A percentile compares a stretch with the other conserved stretches of the same genome.
phyloP scores from a whole-genome alignment of 1,140 invertebrate genomes.

The Ctenoplectra terminalis region DNA sequence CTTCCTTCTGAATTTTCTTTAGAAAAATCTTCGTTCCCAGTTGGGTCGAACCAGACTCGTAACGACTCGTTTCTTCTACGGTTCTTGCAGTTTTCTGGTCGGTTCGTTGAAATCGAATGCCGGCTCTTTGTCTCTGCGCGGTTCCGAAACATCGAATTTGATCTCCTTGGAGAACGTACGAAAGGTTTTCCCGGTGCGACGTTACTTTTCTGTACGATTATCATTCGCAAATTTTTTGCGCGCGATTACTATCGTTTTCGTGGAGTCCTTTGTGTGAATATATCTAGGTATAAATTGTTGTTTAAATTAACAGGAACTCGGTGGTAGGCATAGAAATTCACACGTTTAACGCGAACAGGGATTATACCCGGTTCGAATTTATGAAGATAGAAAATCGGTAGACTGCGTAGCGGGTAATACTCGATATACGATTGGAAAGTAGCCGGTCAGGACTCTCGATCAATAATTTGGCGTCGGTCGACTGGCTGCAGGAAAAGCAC shows the following conservation, averaged over 20 bases:
- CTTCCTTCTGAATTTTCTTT: no score
- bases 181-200: background rate
- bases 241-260: no score
- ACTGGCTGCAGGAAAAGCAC: background rate
- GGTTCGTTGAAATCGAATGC: background rate
- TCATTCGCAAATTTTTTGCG: background rate
- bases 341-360: background rate
- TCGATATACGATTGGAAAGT: background rate
- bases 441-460: background rate
- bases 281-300: background rate
- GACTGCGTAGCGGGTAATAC: background rate
- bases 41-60: background rate
- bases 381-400: slow-evolving; percentile 14
- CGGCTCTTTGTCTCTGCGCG: no score
- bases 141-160: no score
- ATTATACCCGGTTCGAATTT: background rate
- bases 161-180: background rate
- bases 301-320: background rate
- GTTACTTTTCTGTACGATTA: background rate
- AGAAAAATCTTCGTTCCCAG: background rate
- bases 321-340: background rate
- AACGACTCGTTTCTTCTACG: background rate
- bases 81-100: background rate
- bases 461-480: slow-evolving; percentile 1
- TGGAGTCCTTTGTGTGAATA: no score